Conservation (phyloP, 2,113 vertebrate genomes). For the Chlamydotis undulata region DNA sequence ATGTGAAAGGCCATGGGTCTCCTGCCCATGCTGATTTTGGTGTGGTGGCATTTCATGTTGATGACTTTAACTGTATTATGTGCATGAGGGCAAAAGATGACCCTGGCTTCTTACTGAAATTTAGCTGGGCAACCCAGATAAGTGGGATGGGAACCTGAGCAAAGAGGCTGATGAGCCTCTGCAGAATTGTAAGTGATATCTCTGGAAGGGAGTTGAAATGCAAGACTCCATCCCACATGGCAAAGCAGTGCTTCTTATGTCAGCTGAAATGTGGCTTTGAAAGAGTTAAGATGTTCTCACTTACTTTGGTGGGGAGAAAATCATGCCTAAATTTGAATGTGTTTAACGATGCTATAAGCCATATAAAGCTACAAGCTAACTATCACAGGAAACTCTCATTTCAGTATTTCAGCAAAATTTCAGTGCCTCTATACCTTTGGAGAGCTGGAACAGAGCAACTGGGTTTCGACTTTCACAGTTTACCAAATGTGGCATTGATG, state of each 20-base stretch:
- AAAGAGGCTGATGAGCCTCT: not conserved
- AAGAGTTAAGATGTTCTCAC: not conserved
- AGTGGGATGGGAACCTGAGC: not conserved
- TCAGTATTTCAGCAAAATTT: conserved; percentile 6
- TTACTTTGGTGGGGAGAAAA: not conserved
- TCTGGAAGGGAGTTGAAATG: not conserved
- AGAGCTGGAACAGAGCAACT: conserved; percentile 11
- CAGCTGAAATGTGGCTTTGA: not conserved
- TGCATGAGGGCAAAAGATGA: not conserved
- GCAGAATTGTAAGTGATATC: not conserved
- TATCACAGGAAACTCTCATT: not conserved
- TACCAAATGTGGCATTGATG: conserved; percentile 11
- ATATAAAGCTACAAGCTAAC: not conserved
- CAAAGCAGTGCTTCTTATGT: not conserved
- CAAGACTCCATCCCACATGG: not conserved
- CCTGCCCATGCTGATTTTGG: not conserved
- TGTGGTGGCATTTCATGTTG: not conserved
- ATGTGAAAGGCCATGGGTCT: not conserved
- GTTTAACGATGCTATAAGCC: not conserved
- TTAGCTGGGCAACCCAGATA: not conserved
- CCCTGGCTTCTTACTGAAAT: not conserved
- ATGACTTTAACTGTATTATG: not conserved
- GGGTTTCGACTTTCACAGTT: conserved; percentile 14
- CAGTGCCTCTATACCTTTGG: not conserved
- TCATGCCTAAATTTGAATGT: not conserved